Base-by-base conservation (phyloP, 2,113 vertebrate genomes). In the Erinaceus europaeus region DNA sequence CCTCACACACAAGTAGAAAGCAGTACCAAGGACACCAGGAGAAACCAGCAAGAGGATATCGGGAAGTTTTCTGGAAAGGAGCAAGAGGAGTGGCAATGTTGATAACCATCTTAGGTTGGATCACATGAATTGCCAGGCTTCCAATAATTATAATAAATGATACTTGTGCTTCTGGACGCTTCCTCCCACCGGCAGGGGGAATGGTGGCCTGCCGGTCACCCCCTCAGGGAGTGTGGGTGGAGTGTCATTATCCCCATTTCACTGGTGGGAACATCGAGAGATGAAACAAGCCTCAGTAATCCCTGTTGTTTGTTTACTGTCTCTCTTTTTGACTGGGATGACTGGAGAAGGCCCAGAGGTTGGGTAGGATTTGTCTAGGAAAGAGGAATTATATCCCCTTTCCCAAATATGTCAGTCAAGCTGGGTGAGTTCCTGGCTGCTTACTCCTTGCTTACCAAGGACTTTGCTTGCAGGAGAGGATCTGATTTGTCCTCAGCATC, bases 231-330 rank as follows among this genome's bases (percentile, higher is more conserved):
- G 4, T 64, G 53, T 34, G 42, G 55, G 79, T 11, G 18, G 67
- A 78, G 75, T 48, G 38, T 88, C 68, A 86, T 83, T 93, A 90
- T 65, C 89, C 78, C 80, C 67, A 29, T 91, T 91, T 90, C 89
- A 86, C 62, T 86, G 84, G 77, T 86, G 91, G 86, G 93, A 90
- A 90, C 42, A 11, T 40, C 1, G 6, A 83, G 52, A 90, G 68
- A 83, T 91, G 84, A 88, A 88, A 88, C 21, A 0, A 50, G 27
- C 34, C 20, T 52, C 32, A 0, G 67, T n/a, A 13, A 86, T 21
- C 44, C 86, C 0, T 8, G 71, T 55, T 73, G 73, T 86, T 55
- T 84, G 27, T 64, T 42, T 50, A 18, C 20, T 50, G n/a, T 79
- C 34, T 78, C 12, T 59, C 40, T 12, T 15, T 85, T 18, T n/a